phyloP scores from a whole-genome alignment of 2,113 vertebrate genomes.

The Pluvianellus socialis region DNA sequence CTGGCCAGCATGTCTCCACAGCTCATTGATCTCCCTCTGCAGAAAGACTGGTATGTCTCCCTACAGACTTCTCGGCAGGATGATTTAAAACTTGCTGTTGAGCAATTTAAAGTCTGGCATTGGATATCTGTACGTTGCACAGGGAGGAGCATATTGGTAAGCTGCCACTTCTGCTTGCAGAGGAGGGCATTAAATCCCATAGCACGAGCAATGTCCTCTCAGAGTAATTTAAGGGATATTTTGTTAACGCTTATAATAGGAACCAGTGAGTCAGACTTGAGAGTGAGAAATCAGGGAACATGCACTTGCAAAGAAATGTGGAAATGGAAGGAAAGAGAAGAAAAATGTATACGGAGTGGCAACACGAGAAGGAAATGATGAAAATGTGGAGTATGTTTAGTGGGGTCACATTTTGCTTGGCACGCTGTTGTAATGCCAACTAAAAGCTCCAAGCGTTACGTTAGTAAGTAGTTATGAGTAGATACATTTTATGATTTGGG shows the following conservation, averaged over 20 bases:
- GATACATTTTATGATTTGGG: not conserved
- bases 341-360: not conserved
- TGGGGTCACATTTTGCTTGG: not conserved
- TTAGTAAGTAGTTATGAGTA: not conserved
- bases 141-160: slow-evolving; percentile 48
- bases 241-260: slow-evolving; percentile 44
- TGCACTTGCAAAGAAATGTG: slow-evolving; percentile 12
- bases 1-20: slow-evolving; percentile 73
- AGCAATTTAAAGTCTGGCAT: slow-evolving; percentile 69
- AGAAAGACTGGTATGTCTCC: slow-evolving; percentile 74
- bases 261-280: slow-evolving; percentile 56
- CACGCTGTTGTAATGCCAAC: not conserved
- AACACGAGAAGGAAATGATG: not conserved
- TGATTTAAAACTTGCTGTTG: slow-evolving; percentile 76
- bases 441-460: not conserved
- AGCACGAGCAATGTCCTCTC: slow-evolving; percentile 8
- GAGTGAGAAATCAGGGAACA: slow-evolving; percentile 27
- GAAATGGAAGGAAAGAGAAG: not conserved
- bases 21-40: slow-evolving; percentile 75
- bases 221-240: slow-evolving; percentile 56
- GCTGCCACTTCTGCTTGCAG: slow-evolving; percentile 41
- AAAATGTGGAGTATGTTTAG: not conserved
- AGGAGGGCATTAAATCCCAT: slow-evolving; percentile 44
- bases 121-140: slow-evolving; percentile 38
- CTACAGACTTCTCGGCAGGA: slow-evolving; percentile 62